Percentiles rank a stretch among this genome's conserved stretches.
Evolutionary conservation across 2,113 vertebrate species (phyloP).

Genomic region (Psittacula cyanocephala): DNA sequence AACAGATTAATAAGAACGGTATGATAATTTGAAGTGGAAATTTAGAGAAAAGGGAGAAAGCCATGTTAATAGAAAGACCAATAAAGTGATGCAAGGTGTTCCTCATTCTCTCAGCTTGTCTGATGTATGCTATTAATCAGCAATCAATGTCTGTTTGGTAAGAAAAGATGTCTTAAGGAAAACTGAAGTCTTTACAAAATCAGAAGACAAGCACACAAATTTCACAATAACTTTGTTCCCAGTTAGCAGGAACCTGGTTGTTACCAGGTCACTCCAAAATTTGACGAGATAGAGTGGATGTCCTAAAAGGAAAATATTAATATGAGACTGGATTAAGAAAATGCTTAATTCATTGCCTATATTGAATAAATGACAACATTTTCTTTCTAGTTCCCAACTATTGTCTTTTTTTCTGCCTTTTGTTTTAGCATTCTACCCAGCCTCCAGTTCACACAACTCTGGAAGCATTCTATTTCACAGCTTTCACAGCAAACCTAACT

Average conservation of each 20-base stretch:
- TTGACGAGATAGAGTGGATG: background rate
- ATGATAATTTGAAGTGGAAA: background rate
- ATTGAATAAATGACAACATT: background rate
- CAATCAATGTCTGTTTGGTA: background rate
- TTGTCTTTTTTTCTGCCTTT: background rate
- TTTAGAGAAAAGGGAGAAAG: background rate
- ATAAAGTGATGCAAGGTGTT: background rate
- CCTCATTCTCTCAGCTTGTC: background rate
- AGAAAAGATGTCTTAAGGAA: background rate
- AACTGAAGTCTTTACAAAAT: background rate
- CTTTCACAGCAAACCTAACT: background rate
- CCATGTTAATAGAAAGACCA: background rate
- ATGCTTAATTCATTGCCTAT: rapidly evolving
- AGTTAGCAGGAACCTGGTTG: background rate
- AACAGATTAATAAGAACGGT: background rate
- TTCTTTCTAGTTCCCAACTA: background rate
- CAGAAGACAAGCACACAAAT: background rate
- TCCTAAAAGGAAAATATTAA: background rate
- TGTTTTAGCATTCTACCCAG: background rate
- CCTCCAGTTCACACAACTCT: background rate
- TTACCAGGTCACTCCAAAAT: background rate
- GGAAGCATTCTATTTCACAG: background rate
- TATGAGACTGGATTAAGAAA: background rate
- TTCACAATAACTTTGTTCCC: background rate
- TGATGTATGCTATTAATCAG: background rate